Evolutionary conservation across 2,113 vertebrate species (phyloP).

Genomic region (Oryctolagus cuniculus): DNA sequence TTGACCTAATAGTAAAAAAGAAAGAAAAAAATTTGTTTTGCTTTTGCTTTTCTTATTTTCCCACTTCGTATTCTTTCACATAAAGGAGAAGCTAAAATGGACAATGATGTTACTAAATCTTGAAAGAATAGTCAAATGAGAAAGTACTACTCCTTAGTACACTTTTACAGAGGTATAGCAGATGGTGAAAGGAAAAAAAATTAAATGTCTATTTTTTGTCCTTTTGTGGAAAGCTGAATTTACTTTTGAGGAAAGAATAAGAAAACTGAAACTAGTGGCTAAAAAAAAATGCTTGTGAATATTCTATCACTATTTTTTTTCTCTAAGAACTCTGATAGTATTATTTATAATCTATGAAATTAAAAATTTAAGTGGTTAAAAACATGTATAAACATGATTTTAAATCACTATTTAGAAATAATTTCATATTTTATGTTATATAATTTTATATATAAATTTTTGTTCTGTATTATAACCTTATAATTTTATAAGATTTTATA

Average conservation of each 20-base stretch:
- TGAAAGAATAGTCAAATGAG: background rate
- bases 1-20: too few species aligned
- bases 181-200: background rate
- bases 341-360: background rate
- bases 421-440: background rate
- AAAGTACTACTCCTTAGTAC: background rate
- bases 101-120: background rate
- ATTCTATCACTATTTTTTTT: background rate
- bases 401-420: background rate
- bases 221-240: background rate
- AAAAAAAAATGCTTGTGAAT: background rate
- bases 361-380: background rate
- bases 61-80: background rate
- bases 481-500: background rate
- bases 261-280: background rate
- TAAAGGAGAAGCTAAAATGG: background rate
- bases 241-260: background rate
- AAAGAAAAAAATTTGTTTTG: too few species aligned
- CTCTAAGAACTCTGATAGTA: background rate
- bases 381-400: background rate
- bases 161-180: background rate
- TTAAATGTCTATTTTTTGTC: background rate
- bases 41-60: background rate
- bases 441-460: background rate
- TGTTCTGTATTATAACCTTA: background rate